These are phyloP conservation scores for Leptopilina boulardi DNA, from an alignment of 1,140 invertebrate genomes.

Conservation along the genomic window DNA sequence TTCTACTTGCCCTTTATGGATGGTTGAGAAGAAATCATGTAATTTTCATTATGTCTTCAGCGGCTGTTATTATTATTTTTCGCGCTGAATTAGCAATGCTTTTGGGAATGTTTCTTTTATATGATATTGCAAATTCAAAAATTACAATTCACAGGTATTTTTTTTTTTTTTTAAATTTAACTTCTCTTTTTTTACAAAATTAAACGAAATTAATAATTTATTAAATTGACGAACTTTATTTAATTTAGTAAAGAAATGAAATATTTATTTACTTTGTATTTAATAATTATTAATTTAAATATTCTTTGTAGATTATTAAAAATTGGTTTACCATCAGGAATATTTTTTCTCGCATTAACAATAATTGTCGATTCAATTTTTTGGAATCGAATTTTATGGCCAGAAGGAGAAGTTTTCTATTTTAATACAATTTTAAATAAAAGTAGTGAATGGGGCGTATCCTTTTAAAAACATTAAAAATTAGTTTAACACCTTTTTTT, in stretches of 20 bases:
- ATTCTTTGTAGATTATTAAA: conserved; percentile 81
- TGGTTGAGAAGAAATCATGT: conserved; percentile 89
- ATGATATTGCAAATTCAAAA: conserved; percentile 82
- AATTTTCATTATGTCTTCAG: conserved; percentile 89
- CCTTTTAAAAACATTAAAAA: conserved; percentile 78
- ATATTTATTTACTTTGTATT: background rate
- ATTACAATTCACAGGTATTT: conserved; percentile 73
- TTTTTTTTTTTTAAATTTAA: background rate
- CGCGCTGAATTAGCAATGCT: conserved; percentile 92
- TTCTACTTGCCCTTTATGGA: conserved; percentile 88
- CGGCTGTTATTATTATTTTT: conserved; percentile 93
- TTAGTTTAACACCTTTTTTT: too few relatives aligned
- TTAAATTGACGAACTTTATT: too few relatives aligned
- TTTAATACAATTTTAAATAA: conserved; percentile 97
- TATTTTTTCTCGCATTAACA: conserved; percentile 83
- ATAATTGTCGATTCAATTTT: conserved; percentile 94
- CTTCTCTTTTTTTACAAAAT: too few relatives aligned
- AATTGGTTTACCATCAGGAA: conserved; percentile 83
- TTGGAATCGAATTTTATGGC: conserved; percentile 95
- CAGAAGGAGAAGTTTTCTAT: conserved; percentile 98
- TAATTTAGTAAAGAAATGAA: background rate
- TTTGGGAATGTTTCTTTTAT: conserved; percentile 90
- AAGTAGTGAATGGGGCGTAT: conserved; percentile 98
- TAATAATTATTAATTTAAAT: conserved; percentile 28
- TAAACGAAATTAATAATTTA: too few relatives aligned